These are phyloP conservation scores for Spongia lamella DNA, from an alignment of 37 sponge, comb jelly and placozoan species.

Conservation along the genomic window DNA sequence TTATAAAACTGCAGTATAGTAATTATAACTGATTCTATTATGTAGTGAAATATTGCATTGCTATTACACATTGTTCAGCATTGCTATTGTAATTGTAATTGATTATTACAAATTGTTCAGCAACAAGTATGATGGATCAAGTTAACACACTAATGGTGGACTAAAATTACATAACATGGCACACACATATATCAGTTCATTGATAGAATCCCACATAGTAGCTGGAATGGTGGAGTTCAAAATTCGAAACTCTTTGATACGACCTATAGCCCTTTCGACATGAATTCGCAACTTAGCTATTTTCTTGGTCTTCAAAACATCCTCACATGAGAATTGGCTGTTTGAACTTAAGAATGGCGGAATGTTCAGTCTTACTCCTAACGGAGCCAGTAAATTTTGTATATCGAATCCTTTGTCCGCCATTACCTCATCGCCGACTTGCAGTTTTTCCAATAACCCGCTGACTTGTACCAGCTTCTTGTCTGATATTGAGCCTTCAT, in stretches of 20 bases:
- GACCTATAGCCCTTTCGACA: conserved; percentile 28
- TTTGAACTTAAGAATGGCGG: conserved; percentile 11
- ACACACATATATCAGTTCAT: conserved; percentile 27
- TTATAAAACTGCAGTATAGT: too few species aligned
- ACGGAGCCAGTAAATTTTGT: not conserved
- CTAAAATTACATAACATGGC: conserved; percentile 15
- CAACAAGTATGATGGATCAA: too few species aligned
- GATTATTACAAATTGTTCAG: too few species aligned
- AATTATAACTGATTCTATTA: too few species aligned
- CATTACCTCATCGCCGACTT: conserved; percentile 53
- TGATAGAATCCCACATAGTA: conserved; percentile 12
- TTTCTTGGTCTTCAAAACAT: conserved; percentile 15
- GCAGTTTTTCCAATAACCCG: conserved; percentile 50
- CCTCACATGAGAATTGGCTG: not conserved
- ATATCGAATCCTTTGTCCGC: conserved; percentile 56
- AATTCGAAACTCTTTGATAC: conserved; percentile 29
- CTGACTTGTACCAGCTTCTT: conserved; percentile 22
- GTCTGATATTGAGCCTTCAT: conserved; percentile 50
- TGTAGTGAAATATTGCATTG: too few species aligned
- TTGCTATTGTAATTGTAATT: too few species aligned
- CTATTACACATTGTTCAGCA: too few species aligned
- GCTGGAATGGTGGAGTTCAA: conserved; percentile 6
- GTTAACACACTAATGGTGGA: conserved; percentile 11
- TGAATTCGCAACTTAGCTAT: conserved; percentile 27
- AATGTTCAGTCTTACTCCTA: conserved; percentile 25